A percentile compares a stretch with the other conserved stretches of the same genome.
These are phyloP conservation scores for Megamerina dolium DNA, from an alignment of 2,888 invertebrate genomes.

Conservation along the genomic window DNA sequence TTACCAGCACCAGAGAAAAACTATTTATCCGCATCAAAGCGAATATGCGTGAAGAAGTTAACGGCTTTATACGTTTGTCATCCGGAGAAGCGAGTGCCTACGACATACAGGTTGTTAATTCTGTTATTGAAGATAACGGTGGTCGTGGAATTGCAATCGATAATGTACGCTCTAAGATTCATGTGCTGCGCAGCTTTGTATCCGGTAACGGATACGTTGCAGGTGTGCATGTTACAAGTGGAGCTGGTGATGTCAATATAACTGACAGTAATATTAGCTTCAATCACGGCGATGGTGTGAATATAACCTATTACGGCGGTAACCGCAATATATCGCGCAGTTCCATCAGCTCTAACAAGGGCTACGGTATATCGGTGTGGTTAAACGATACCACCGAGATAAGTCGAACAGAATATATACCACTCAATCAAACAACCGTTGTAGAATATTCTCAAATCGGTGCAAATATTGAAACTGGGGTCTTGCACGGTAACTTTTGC, in stretches of 20 bases:
- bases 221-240: constrained; percentile 83
- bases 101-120: constrained; percentile 81
- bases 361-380: constrained; percentile 86
- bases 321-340: constrained; percentile 85
- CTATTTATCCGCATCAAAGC: constrained; percentile 76
- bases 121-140: constrained; percentile 79
- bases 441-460: constrained; percentile 82
- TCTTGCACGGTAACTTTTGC: constrained; percentile 91
- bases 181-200: constrained; percentile 75
- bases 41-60: constrained; percentile 63
- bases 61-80: constrained; percentile 72
- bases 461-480: constrained; percentile 80
- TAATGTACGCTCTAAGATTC: constrained; percentile 82
- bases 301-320: constrained; percentile 93
- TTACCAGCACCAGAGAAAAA: constrained; percentile 73
- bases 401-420: constrained; percentile 62
- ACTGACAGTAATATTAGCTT: constrained; percentile 84
- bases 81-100: constrained; percentile 73
- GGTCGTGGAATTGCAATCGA: constrained; percentile 94
- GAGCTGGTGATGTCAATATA: constrained; percentile 90
- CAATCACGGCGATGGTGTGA: constrained; percentile 91
- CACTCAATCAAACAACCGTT: constrained; percentile 78
- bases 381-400: constrained; percentile 70
- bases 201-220: constrained; percentile 85
- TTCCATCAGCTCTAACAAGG: constrained; percentile 77